Evolutionary conservation across 2,888 invertebrate genomes (phyloP), one percentile per base, ranked within the genome.

Genomic region (Amaurobius ferox): DNA sequence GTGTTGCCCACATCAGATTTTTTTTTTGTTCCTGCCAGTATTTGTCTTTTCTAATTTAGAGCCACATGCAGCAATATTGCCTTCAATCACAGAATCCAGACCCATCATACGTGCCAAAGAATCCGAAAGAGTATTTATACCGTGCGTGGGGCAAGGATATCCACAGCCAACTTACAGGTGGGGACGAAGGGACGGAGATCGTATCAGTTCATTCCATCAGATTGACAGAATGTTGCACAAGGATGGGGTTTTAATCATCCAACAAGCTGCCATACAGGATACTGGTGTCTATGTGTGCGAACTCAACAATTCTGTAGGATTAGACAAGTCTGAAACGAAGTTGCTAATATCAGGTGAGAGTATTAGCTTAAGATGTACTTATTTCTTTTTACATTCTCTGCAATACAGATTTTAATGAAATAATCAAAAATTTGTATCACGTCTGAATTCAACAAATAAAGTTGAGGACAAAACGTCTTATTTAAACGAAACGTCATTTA

Each of bases 131-230:
- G 90, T 90, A 0, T 91, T 91, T 81, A 89, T 92, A 9, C 90
- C 91, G 0, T 92, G 92, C 88, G 91, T 91, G 1, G 91, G 91
- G 44, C 91, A 90, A 81, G 91, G 91, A 2, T 90, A 90, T 88
- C 92, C 92, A 0, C 88, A 90, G 0, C 91, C 92, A 2, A 89
- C 87, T 3, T 92, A 91, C 89, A 89, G 89, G 19, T 92, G 92
- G 92, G 89, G 88, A 28, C 89, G 89, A 62, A 88, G 83, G 90
- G 32, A 78, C 40, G 79, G 88, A 9, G 86, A 86, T n/a, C 70
- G 80, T n/a, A 26, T 87, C 13, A 68, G 55, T n/a, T 61, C 76
- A 2, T 76, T 81, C n/a, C 80, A 72, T 35, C 44, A 70, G n/a
- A 78, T 74, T 13, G 79, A 85, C 7, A 74, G 90, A 32, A 88